Percentiles rank a stretch among this genome's conserved stretches.
phyloP scores from a whole-genome alignment of 2,888 invertebrate species.

The Byasa hedistus region DNA sequence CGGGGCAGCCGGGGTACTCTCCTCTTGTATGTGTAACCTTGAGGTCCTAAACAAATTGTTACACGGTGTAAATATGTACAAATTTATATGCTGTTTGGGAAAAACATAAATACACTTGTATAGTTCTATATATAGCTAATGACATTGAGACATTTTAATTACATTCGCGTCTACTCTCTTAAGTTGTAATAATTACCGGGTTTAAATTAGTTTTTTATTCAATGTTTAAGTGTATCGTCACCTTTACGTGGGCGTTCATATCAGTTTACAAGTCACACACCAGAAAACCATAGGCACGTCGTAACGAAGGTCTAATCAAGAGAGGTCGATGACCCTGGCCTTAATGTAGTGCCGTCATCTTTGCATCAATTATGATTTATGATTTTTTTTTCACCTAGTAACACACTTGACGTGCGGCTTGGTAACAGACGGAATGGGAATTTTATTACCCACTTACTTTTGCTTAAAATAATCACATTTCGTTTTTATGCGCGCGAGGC shows the following conservation, averaged over 20 bases:
- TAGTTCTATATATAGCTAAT: no score
- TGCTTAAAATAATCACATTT: conserved; percentile 17
- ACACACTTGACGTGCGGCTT: conserved; percentile 1
- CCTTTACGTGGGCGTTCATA: conserved; percentile 20
- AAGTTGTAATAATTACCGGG: no score
- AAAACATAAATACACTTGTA: no score
- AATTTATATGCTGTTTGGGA: no score
- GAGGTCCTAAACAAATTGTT: no score
- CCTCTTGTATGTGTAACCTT: no score
- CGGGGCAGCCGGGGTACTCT: no score
- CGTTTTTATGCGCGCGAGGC: conserved; percentile 12
- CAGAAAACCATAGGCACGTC: conserved; percentile 22
- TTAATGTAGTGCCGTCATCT: conserved; percentile 14
- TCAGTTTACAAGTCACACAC: conserved; percentile 27
- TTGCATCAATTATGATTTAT: conserved; percentile 6
- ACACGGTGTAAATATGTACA: no score
- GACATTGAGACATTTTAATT: no score
- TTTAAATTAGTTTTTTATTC: no score
- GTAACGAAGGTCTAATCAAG: conserved; percentile 28
- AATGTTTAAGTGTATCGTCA: conserved; percentile 8
- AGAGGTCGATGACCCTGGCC: conserved; percentile 29
- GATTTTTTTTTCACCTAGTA: conserved; percentile 19
- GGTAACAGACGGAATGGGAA: not conserved
- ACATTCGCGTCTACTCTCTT: no score
- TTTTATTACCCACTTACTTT: conserved; percentile 9